Evolutionary conservation across 1,140 invertebrate genomes (phyloP).

Genomic region (Penaeus indicus): DNA sequence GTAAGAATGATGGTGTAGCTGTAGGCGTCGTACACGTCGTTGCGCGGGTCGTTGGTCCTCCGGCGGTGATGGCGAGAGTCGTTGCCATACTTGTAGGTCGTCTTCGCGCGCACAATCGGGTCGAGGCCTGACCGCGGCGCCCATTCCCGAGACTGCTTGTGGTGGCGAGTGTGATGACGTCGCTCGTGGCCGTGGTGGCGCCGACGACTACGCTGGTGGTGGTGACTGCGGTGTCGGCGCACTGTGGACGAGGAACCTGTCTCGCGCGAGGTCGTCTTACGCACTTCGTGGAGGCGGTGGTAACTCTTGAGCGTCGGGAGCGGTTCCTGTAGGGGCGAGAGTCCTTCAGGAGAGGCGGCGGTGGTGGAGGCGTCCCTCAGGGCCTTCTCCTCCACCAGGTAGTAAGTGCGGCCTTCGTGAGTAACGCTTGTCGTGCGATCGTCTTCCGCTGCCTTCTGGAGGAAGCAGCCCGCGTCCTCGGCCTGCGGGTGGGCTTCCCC

Average conservation of each 20-base stretch:
- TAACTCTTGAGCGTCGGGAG: neutral
- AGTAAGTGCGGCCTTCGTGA: too few relatives aligned
- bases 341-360: neutral
- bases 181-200: conserved; percentile 11
- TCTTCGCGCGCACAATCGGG: conserved; percentile 17
- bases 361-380: neutral
- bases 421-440: too few relatives aligned
- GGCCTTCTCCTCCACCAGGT: too few relatives aligned
- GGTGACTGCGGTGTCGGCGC: neutral
- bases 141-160: too few relatives aligned
- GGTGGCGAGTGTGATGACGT: neutral
- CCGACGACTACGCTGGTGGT: conserved; percentile 2
- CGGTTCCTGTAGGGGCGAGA: neutral
- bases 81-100: conserved; percentile 3
- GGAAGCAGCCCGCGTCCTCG: too few relatives aligned
- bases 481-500: too few relatives aligned
- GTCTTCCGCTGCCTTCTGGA: too few relatives aligned
- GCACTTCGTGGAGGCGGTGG: neutral
- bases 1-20: conserved; percentile 56
- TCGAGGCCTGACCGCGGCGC: conserved; percentile 17
- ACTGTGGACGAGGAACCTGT: too few relatives aligned
- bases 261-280: neutral
- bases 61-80: conserved; percentile 3
- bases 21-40: conserved; percentile 37
- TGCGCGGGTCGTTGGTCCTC: neutral